Evolutionary conservation across 1,140 invertebrate species (phyloP).

Genomic region (Himalopsyche phryganea): DNA sequence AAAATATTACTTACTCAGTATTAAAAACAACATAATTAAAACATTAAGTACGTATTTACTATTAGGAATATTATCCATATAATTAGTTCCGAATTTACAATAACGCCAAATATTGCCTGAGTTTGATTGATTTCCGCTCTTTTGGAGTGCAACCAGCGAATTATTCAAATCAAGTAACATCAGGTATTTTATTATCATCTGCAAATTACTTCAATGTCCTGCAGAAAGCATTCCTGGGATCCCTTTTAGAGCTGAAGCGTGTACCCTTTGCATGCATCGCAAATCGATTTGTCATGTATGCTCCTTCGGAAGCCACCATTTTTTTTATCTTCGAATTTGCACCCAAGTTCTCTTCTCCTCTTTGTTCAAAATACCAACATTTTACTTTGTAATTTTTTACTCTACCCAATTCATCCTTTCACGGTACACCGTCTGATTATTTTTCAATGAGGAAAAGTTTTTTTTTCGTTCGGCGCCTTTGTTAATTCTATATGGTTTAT

Average conservation of each 20-base stretch:
- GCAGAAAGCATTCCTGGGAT: slow-evolving; percentile 1
- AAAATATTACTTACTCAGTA: no score
- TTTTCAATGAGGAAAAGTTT: slow-evolving; percentile 7
- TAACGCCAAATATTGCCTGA: no score
- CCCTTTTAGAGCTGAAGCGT: slow-evolving; percentile 3
- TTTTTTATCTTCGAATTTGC: not conserved
- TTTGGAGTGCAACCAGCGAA: no score
- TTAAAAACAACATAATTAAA: no score
- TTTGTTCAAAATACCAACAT: slow-evolving; percentile 3
- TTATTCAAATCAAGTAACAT: no score
- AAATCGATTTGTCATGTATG: slow-evolving; percentile 24
- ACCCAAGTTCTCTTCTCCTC: not conserved
- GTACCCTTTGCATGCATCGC: slow-evolving; percentile 9
- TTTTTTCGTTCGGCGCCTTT: slow-evolving; percentile 1
- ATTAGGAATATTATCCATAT: no score
- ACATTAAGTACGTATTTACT: no score
- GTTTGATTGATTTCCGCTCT: no score
- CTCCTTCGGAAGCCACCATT: not conserved
- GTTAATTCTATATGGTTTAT: not conserved
- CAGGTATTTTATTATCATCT: no score
- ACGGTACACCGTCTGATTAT: slow-evolving; percentile 6
- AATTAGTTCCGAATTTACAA: no score
- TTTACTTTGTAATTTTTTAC: slow-evolving; percentile 4
- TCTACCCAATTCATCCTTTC: no score
- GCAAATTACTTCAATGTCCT: no score